Percentiles rank a stretch among this genome's conserved stretches.
Conservation (phyloP, 1,140 invertebrate genomes). For the Drosophila subpulchrella region DNA sequence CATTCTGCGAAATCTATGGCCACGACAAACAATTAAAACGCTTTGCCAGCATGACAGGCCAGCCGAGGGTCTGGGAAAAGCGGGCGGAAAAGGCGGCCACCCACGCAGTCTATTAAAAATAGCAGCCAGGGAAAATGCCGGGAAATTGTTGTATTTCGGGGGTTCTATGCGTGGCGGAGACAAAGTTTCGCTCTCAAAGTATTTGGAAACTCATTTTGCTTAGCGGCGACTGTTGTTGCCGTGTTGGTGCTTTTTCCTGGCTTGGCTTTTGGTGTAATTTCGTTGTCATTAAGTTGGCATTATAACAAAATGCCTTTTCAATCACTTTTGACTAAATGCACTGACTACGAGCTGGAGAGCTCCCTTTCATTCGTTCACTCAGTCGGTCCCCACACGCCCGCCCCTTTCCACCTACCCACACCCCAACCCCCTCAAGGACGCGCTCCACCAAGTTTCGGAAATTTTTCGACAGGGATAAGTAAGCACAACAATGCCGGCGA, state of each 20-base stretch:
- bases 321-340: slow-evolving; percentile 83
- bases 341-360: slow-evolving; percentile 29
- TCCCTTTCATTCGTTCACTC: slow-evolving; percentile 23
- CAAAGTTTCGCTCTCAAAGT: slow-evolving; percentile 51
- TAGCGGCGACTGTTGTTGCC: slow-evolving; percentile 21
- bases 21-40: slow-evolving; percentile 56
- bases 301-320: slow-evolving; percentile 83
- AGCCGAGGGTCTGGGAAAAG: not conserved
- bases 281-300: slow-evolving; percentile 83
- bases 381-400: not conserved
- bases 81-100: slow-evolving; percentile 6
- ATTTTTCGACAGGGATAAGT: slow-evolving; percentile 80
- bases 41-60: slow-evolving; percentile 43
- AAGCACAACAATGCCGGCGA: slow-evolving; percentile 69
- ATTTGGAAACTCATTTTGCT: slow-evolving; percentile 58
- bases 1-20: slow-evolving; percentile 42
- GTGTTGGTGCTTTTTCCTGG: slow-evolving; percentile 32
- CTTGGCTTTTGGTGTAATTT: slow-evolving; percentile 79
- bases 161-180: slow-evolving; percentile 42
- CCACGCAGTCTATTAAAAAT: slow-evolving; percentile 38
- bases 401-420: not conserved
- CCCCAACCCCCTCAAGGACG: slow-evolving; percentile 31
- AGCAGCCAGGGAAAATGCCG: slow-evolving; percentile 33
- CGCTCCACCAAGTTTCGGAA: slow-evolving; percentile 65
- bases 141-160: slow-evolving; percentile 32